A percentile compares a stretch with the other conserved stretches of the same genome.
These are phyloP conservation scores for Varecia variegata DNA, from an alignment of 2,797 vertebrate species.

Conservation along the genomic window DNA sequence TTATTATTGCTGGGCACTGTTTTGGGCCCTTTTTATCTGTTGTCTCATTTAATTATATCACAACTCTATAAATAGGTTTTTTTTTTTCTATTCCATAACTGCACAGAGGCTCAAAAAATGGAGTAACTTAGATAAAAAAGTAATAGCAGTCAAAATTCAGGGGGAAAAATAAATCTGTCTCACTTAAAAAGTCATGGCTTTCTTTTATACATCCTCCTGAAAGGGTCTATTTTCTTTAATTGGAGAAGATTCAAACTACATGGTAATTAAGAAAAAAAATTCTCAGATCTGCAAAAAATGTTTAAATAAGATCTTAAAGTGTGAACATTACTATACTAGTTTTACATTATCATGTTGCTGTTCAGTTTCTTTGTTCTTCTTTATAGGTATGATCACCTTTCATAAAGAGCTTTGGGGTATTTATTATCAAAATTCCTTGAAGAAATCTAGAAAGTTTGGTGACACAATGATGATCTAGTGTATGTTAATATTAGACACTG, in stretches of 20 bases:
- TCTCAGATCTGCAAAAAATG: background rate
- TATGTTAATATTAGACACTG: background rate
- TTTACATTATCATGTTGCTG: background rate
- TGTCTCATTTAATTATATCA: background rate
- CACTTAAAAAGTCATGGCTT: background rate
- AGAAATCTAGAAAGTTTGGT: background rate
- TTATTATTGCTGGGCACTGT: background rate
- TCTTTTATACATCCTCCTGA: background rate
- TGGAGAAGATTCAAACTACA: background rate
- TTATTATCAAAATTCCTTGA: constrained; percentile 44
- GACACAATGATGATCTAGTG: background rate
- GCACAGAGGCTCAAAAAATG: background rate
- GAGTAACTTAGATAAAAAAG: background rate
- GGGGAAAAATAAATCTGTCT: background rate
- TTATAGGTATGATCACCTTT: background rate
- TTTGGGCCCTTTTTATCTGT: background rate
- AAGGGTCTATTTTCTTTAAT: background rate
- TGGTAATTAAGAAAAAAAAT: background rate
- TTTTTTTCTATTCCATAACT: background rate
- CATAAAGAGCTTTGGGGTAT: background rate
- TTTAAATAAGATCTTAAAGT: background rate
- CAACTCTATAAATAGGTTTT: background rate
- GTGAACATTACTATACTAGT: background rate
- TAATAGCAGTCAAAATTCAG: background rate
- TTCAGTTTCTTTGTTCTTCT: background rate